phyloP scores from a whole-genome alignment of 1,140 invertebrate species.

The Monomorium pharaonis region DNA sequence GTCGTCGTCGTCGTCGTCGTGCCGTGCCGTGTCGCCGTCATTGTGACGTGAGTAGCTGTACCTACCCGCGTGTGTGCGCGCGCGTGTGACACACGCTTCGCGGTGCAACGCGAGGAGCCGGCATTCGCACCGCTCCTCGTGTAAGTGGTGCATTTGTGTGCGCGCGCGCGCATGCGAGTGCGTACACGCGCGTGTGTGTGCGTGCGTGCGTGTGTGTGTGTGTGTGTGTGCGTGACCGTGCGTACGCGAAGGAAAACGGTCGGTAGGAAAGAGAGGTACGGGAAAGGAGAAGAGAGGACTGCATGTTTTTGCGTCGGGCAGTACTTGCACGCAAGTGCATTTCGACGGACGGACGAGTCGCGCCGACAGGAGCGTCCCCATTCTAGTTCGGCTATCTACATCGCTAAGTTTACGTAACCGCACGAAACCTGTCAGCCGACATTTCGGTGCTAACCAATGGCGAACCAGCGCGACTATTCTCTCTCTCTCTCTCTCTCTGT shows the following conservation, averaged over 20 bases:
- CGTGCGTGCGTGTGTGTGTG: not conserved
- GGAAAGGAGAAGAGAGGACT: constrained; percentile 42
- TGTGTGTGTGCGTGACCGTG: not conserved
- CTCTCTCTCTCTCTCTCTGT: constrained; percentile 3
- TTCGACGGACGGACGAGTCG: constrained; percentile 78
- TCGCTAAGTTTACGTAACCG: constrained; percentile 84
- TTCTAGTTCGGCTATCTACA: constrained; percentile 83
- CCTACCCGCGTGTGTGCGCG: not conserved
- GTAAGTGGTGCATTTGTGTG: not conserved
- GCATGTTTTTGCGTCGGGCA: constrained; percentile 75
- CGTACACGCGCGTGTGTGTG: not conserved
- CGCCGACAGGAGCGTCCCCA: constrained; percentile 79
- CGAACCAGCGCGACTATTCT: constrained; percentile 54
- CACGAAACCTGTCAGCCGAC: constrained; percentile 82
- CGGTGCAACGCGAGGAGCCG: no score
- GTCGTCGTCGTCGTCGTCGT: no score
- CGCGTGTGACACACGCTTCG: not conserved
- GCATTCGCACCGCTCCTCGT: not conserved
- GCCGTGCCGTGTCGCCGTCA: constrained; percentile 9
- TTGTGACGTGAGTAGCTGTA: constrained; percentile 16
- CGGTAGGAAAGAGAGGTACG: constrained; percentile 30
- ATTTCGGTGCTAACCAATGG: constrained; percentile 80
- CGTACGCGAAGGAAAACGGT: constrained; percentile 41
- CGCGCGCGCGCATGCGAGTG: not conserved
- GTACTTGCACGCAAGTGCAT: constrained; percentile 77